phyloP scores from a whole-genome alignment of 1,140 invertebrate species.

The Rhagoletis zephyria region DNA sequence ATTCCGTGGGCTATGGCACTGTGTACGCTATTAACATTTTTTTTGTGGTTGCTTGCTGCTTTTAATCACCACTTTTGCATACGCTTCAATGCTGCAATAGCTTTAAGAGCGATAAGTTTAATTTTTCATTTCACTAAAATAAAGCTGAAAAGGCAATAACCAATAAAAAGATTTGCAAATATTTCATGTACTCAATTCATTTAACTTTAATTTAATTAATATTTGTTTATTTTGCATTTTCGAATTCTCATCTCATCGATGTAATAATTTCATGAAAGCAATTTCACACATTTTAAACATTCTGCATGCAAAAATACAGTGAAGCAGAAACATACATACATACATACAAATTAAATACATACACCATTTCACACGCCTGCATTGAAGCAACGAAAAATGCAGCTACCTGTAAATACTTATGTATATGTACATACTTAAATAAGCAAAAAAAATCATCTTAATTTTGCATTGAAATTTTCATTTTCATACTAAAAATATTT shows the following conservation, averaged over 20 bases:
- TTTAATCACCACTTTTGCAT: neutral
- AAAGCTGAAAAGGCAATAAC: neutral
- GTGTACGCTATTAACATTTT: slow-evolving; percentile 20
- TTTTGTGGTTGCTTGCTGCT: neutral
- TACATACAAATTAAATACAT: neutral
- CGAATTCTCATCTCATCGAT: neutral
- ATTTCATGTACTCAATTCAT: too few relatives aligned
- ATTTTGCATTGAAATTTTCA: neutral
- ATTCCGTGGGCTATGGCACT: slow-evolving; percentile 14
- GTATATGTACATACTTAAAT: neutral
- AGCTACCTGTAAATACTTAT: neutral
- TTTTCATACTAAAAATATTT: neutral
- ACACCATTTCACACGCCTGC: neutral
- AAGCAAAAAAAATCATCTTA: neutral
- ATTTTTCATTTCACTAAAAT: neutral
- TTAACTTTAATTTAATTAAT: too few relatives aligned
- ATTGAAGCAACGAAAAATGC: neutral
- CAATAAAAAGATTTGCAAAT: neutral
- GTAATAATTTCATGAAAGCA: neutral
- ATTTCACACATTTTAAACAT: neutral
- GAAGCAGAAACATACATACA: too few relatives aligned
- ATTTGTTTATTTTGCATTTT: too few relatives aligned
- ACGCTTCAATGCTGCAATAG: neutral
- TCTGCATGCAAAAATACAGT: neutral
- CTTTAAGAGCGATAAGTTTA: neutral